phyloP scores from a whole-genome alignment of 2,797 vertebrate genomes.

The Girardinus metallicus region DNA sequence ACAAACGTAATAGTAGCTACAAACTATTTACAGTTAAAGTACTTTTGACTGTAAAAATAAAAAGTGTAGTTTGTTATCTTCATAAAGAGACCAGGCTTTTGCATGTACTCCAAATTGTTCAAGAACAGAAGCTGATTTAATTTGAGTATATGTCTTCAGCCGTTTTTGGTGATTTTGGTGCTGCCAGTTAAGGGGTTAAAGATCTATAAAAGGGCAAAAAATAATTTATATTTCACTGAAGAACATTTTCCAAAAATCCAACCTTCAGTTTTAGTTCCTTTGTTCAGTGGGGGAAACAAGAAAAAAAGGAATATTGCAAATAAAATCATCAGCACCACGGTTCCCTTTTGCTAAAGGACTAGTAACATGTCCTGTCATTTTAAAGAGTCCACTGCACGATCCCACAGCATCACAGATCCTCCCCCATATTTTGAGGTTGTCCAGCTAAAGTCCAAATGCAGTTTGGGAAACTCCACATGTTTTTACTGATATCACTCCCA shows the following conservation, averaged over 20 bases:
- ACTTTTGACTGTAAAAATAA: too few relatives aligned
- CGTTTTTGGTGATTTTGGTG: too few relatives aligned
- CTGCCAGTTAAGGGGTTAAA: too few relatives aligned
- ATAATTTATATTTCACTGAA: too few relatives aligned
- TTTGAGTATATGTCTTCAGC: too few relatives aligned
- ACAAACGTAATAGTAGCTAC: too few relatives aligned
- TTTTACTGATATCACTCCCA: not conserved
- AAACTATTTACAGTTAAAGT: too few relatives aligned
- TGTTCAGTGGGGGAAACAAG: not conserved
- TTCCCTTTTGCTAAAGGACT: not conserved
- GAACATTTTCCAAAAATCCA: not conserved
- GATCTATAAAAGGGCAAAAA: too few relatives aligned
- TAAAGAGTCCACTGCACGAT: not conserved
- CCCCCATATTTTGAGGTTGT: not conserved
- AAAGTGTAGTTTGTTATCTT: too few relatives aligned
- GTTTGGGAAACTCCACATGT: not conserved
- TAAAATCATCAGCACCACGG: not conserved
- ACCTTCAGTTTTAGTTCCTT: not conserved
- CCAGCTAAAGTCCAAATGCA: not conserved
- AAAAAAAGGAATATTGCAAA: not conserved
- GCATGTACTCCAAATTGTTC: too few relatives aligned
- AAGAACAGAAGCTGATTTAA: too few relatives aligned
- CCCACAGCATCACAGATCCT: not conserved
- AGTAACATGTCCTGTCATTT: not conserved
- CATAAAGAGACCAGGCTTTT: too few relatives aligned